A percentile compares a stretch with the other conserved stretches of the same genome.
phyloP scores from a whole-genome alignment of 2,888 invertebrate species.

The Apamea sordens region DNA sequence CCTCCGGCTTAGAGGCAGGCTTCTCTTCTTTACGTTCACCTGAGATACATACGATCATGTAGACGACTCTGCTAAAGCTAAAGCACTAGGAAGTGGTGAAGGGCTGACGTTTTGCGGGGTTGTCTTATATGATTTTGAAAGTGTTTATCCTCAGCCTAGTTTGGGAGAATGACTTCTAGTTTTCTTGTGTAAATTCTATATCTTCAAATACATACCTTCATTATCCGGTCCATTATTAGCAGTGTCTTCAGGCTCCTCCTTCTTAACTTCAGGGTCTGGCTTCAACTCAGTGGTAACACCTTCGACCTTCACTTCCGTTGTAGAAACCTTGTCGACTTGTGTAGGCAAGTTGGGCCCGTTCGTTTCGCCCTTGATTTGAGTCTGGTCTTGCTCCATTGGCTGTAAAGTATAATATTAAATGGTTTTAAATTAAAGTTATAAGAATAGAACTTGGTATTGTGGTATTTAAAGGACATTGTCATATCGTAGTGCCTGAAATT shows the following conservation, averaged over 20 bases:
- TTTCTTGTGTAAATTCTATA: no score
- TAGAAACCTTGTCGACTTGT: slow-evolving; percentile 87
- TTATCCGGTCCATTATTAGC: slow-evolving; percentile 64
- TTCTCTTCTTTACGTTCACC: slow-evolving; percentile 79
- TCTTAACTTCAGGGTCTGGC: slow-evolving; percentile 69
- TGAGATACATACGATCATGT: slow-evolving; percentile 18
- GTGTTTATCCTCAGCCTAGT: no score
- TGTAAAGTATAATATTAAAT: slow-evolving; percentile 49
- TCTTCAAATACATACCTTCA: slow-evolving; percentile 49
- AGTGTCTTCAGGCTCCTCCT: slow-evolving; percentile 69
- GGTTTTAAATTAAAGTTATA: neutral
- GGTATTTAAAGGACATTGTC: neutral
- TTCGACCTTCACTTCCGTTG: slow-evolving; percentile 82
- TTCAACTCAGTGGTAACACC: slow-evolving; percentile 81
- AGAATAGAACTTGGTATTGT: neutral
- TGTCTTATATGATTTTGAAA: no score
- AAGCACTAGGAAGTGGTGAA: no score
- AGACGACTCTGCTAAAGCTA: no score
- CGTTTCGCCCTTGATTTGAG: slow-evolving; percentile 76
- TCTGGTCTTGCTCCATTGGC: slow-evolving; percentile 85
- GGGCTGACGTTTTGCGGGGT: no score
- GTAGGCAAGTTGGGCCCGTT: slow-evolving; percentile 86
- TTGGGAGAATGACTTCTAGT: no score
- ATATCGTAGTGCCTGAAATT: neutral
- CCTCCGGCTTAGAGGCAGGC: slow-evolving; percentile 71